Percentiles rank a stretch among this genome's conserved stretches.
Conservation (phyloP, 2,797 vertebrate species). For the Rhabdomys pumilio region DNA sequence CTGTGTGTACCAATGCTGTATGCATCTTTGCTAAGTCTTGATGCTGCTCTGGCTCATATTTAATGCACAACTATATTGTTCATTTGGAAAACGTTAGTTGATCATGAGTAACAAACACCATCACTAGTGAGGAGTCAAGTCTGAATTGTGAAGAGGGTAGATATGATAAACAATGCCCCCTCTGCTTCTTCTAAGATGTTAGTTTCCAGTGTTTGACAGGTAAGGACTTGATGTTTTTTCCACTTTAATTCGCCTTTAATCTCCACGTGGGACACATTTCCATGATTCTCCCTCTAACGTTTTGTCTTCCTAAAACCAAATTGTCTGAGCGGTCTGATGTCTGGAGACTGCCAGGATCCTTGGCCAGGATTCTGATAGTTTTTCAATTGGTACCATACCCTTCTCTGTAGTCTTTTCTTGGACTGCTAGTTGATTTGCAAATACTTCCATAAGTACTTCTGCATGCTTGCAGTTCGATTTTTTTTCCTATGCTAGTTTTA, state of each 20-base stretch:
- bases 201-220: slow-evolving; percentile 68
- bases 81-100: slow-evolving; percentile 58
- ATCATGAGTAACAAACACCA: slow-evolving; percentile 28
- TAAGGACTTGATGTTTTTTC: slow-evolving; percentile 65
- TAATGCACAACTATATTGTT: slow-evolving; percentile 4
- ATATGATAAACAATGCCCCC: background rate
- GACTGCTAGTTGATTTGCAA: slow-evolving; percentile 22
- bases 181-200: slow-evolving; percentile 44
- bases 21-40: slow-evolving; percentile 14
- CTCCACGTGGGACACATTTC: slow-evolving; percentile 79
- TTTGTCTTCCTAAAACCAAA: slow-evolving; percentile 77
- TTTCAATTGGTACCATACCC: slow-evolving; percentile 77
- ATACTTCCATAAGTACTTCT: slow-evolving; percentile 57
- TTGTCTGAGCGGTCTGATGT: slow-evolving; percentile 69
- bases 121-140: slow-evolving; percentile 39
- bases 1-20: background rate
- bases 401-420: slow-evolving; percentile 69
- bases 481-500: background rate
- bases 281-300: slow-evolving; percentile 65
- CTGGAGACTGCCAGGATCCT: slow-evolving; percentile 69
- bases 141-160: slow-evolving; percentile 27
- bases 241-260: slow-evolving; percentile 74
- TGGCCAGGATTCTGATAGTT: slow-evolving; percentile 72
- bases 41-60: background rate
- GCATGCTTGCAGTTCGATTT: background rate